A percentile compares a stretch with the other conserved stretches of the same genome.
Conservation (phyloP, 2,113 vertebrate species). For the Kryptolebias marmoratus region DNA sequence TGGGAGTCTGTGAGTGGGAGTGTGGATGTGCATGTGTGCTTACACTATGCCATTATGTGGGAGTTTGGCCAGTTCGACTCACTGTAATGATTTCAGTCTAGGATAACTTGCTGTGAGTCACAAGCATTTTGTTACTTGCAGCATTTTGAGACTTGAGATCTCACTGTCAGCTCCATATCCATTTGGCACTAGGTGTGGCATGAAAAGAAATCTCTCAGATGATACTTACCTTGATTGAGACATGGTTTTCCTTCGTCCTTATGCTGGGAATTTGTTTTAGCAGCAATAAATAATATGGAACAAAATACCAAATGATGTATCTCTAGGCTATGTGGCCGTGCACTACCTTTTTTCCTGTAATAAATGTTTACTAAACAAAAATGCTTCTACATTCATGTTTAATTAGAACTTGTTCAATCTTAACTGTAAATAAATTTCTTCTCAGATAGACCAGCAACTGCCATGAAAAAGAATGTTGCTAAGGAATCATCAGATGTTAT, state of each 20-base stretch:
- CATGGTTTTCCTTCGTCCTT: neutral
- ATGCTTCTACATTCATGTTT: neutral
- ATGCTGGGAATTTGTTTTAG: neutral
- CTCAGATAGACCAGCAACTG: conserved; percentile 39
- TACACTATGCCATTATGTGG: conserved; percentile 72
- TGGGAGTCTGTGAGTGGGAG: conserved; percentile 69
- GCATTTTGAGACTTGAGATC: conserved; percentile 47
- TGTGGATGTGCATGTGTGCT: conserved; percentile 67
- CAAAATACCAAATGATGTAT: neutral
- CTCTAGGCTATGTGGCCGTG: neutral
- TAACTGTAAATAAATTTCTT: neutral
- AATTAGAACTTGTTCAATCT: neutral
- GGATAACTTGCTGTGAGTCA: conserved; percentile 70
- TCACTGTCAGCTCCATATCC: conserved; percentile 15
- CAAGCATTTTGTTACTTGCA: conserved; percentile 55
- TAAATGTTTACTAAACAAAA: neutral
- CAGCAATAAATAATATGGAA: neutral
- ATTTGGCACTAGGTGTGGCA: conserved; percentile 8
- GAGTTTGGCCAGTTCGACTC: conserved; percentile 68
- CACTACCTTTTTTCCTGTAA: neutral
- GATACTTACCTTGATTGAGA: neutral
- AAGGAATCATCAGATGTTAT: conserved; percentile 27
- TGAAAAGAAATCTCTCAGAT: conserved; percentile 4
- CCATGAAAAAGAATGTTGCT: conserved; percentile 34
- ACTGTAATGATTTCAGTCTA: conserved; percentile 64